A percentile compares a stretch with the other conserved stretches of the same genome.
Conservation (phyloP, 2,113 vertebrate species). For the Campylorhamphus procurvoides region DNA sequence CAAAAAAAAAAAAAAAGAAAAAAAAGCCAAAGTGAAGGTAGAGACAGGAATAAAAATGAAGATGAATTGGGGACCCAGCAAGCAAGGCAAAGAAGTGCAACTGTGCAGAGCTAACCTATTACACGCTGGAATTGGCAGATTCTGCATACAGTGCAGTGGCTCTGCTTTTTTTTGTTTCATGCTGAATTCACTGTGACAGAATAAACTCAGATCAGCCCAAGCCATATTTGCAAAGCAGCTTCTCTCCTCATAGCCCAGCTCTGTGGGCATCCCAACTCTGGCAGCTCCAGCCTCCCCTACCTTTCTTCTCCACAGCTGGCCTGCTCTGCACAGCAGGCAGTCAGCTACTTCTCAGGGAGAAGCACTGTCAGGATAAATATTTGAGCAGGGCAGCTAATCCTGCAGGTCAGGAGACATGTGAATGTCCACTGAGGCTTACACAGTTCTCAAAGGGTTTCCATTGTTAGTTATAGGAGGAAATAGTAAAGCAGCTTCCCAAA, state of each 20-base stretch:
- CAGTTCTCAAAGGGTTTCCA: constrained; percentile 56
- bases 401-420: neutral
- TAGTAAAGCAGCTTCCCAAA: constrained; percentile 53
- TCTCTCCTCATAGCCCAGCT: neutral
- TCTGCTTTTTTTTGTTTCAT: neutral
- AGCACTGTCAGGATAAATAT: neutral
- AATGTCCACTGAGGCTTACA: neutral
- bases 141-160: neutral
- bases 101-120: neutral
- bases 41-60: neutral
- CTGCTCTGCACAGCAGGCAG: neutral
- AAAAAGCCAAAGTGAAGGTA: neutral
- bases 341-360: neutral
- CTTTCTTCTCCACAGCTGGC: neutral
- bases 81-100: neutral
- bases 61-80: neutral
- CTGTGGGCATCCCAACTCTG: rapidly evolving
- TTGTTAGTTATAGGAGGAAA: constrained; percentile 63
- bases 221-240: neutral
- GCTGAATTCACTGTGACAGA: neutral
- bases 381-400: constrained; percentile 1
- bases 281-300: neutral
- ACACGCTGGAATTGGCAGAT: neutral
- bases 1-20: neutral
- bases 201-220: neutral